Conservation (phyloP, 2,888 invertebrate species). For the Beris morrisii region DNA sequence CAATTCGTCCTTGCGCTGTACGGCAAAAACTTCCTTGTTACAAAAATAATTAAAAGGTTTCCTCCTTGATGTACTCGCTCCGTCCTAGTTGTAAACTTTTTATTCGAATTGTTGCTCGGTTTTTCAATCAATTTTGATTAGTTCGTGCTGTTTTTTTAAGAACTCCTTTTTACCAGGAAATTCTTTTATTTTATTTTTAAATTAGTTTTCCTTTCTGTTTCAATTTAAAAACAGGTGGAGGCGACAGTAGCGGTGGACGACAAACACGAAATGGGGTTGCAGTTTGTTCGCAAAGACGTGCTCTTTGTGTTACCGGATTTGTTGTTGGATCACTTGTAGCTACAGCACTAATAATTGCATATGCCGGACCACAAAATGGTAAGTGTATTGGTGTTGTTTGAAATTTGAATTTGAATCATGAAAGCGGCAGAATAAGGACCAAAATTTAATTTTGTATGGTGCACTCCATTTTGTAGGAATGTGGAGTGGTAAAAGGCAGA, state of each 20-base stretch:
- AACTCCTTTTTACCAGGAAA: no score
- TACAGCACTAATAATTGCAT: constrained; percentile 85
- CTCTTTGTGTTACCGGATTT: constrained; percentile 77
- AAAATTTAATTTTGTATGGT: no score
- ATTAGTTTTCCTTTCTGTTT: constrained; percentile 31
- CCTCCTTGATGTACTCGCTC: background rate
- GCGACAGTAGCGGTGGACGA: constrained; percentile 55
- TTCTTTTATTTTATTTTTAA: constrained; percentile 33
- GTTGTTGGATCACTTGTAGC: constrained; percentile 79
- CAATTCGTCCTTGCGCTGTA: background rate
- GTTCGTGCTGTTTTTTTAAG: no score
- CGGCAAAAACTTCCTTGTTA: constrained; percentile 6
- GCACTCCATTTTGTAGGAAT: no score
- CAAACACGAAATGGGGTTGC: constrained; percentile 67
- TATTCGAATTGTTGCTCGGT: no score
- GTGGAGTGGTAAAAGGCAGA: no score
- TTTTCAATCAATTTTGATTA: no score
- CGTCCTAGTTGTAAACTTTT: no score
- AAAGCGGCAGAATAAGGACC: no score
- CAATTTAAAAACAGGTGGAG: constrained; percentile 43
- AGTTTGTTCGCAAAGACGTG: constrained; percentile 84
- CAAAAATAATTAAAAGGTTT: constrained; percentile 22
- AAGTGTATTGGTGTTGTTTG: constrained; percentile 46
- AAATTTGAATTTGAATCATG: no score
- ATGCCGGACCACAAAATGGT: constrained; percentile 87